Percentiles rank a stretch among this genome's conserved stretches.
Conservation (phyloP, 2,888 invertebrate genomes). For the Heliconius ismenius region DNA sequence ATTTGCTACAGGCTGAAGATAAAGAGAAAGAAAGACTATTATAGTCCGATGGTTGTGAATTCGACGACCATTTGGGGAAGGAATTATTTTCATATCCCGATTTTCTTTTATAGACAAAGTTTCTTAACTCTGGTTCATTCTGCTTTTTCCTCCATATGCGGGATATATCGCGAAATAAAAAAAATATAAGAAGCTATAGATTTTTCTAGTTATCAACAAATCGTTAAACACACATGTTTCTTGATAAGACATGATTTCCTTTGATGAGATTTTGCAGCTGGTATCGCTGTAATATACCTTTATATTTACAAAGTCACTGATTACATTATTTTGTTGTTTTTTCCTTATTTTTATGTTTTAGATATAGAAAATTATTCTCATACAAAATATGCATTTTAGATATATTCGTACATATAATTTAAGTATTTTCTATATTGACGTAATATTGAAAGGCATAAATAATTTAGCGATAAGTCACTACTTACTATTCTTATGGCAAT, state of each 20-base stretch:
- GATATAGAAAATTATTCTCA: background rate
- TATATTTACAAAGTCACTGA: background rate
- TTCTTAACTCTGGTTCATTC: background rate
- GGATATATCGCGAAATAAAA: background rate
- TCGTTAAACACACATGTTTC: constrained; percentile 3
- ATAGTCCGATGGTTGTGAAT: too few relatives aligned
- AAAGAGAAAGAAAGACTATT: too few relatives aligned
- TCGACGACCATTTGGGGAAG: too few relatives aligned
- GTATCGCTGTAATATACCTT: background rate
- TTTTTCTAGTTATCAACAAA: background rate
- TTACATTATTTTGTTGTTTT: background rate
- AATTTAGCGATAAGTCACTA: too few relatives aligned
- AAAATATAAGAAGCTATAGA: background rate
- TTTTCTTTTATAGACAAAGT: background rate
- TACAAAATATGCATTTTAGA: background rate
- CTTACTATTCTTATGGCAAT: too few relatives aligned
- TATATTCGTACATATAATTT: too few relatives aligned
- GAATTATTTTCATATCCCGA: background rate
- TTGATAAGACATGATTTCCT: background rate
- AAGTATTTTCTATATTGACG: too few relatives aligned
- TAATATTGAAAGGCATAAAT: too few relatives aligned
- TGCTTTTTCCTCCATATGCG: background rate
- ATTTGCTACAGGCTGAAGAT: too few relatives aligned
- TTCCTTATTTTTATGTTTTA: background rate
- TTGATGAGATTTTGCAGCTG: constrained; percentile 1